A percentile compares a stretch with the other conserved stretches of the same genome.
phyloP scores from a whole-genome alignment of 2,888 invertebrate genomes.

The Drosophila setosimentum region DNA sequence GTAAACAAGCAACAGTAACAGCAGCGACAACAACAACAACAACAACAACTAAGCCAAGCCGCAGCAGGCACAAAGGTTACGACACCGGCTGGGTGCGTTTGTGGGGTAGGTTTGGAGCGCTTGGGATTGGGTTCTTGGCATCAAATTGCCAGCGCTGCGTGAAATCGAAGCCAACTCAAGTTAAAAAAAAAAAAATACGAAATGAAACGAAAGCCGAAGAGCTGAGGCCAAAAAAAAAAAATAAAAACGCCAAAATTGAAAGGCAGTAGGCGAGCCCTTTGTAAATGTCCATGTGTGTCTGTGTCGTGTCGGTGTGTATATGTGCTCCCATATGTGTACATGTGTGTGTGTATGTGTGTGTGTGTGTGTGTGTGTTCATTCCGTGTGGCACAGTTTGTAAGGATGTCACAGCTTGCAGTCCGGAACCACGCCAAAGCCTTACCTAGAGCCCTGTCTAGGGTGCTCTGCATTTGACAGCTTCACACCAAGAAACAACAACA shows the following conservation, averaged over 20 bases:
- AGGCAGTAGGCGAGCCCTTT: constrained; percentile 48
- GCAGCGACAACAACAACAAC: constrained; percentile 44
- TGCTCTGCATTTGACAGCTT: constrained; percentile 76
- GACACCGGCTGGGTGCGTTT: not conserved
- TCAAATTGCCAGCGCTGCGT: constrained; percentile 78
- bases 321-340: constrained; percentile 3
- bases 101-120: not conserved
- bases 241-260: constrained; percentile 74
- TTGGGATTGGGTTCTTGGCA: constrained; percentile 49
- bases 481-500: constrained; percentile 55
- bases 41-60: constrained; percentile 42
- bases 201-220: constrained; percentile 68
- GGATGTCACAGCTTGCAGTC: constrained; percentile 76
- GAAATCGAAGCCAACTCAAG: constrained; percentile 75
- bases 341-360: constrained; percentile 4
- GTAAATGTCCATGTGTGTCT: constrained; percentile 26
- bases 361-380: constrained; percentile 40
- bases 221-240: constrained; percentile 75
- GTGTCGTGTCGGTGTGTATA: constrained; percentile 3
- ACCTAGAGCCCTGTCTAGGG: constrained; percentile 63
- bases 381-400: constrained; percentile 70
- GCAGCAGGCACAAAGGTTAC: constrained; percentile 31
- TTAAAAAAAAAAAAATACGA: constrained; percentile 62
- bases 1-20: constrained; percentile 64
- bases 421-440: constrained; percentile 54